Conservation (phyloP, 2,797 vertebrate genomes). For the Poeciliopsis presidionis region DNA sequence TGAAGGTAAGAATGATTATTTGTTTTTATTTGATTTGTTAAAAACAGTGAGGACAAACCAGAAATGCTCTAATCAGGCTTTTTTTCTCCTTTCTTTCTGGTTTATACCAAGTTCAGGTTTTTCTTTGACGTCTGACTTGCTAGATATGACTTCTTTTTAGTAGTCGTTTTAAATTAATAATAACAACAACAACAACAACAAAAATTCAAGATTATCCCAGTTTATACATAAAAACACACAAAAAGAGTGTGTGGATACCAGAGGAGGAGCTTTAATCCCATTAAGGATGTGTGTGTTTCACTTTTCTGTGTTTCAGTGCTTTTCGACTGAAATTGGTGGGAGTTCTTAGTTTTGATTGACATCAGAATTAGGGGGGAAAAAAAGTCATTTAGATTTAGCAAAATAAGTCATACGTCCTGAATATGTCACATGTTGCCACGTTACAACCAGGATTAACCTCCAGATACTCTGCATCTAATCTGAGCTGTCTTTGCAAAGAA, state of each 20-base stretch:
- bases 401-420: neutral
- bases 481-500: neutral
- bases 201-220: neutral
- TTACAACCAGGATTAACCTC: neutral
- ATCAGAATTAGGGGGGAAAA: neutral
- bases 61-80: neutral
- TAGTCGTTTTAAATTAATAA: too few species aligned
- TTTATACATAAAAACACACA: neutral
- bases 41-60: neutral
- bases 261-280: too few species aligned
- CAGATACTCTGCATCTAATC: neutral
- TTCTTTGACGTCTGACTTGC: neutral
- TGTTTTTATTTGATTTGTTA: neutral
- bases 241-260: too few species aligned
- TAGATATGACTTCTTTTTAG: neutral
- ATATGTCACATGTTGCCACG: neutral
- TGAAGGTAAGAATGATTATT: conserved; percentile 89
- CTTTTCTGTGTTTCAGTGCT: neutral
- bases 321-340: neutral
- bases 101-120: neutral
- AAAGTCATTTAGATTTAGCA: neutral
- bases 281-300: too few species aligned
- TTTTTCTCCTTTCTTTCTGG: neutral
- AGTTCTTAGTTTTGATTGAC: neutral
- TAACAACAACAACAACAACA: neutral